phyloP scores from a whole-genome alignment of 2,113 vertebrate genomes.

The Otolemur garnettii region DNA sequence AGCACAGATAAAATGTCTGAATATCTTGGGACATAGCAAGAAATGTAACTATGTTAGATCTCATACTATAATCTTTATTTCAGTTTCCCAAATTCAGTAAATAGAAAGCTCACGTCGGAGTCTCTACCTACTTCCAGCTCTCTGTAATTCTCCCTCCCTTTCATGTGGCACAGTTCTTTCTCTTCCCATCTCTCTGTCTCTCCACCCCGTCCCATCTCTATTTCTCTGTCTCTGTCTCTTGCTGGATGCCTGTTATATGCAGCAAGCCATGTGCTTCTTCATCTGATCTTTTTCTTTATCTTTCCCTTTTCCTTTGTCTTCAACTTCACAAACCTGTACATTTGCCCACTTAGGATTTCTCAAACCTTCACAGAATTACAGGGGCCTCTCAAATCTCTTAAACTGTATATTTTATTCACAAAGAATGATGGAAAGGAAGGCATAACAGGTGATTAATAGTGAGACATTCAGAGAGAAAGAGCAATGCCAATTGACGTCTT shows the following conservation, averaged over 20 bases:
- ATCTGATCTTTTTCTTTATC: background rate
- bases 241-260: background rate
- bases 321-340: background rate
- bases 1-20: conserved; percentile 3
- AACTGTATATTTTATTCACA: background rate
- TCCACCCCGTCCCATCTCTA: too few species aligned
- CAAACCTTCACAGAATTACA: conserved; percentile 5
- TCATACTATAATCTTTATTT: conserved; percentile 27
- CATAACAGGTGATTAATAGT: background rate
- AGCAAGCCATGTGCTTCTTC: background rate
- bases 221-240: background rate
- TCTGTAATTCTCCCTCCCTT: background rate
- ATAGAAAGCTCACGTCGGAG: background rate
- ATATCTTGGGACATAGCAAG: background rate
- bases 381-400: background rate
- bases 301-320: background rate
- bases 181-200: background rate
- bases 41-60: background rate
- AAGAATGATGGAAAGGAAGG: background rate
- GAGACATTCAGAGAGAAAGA: background rate
- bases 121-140: background rate
- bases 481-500: background rate
- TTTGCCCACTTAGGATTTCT: background rate
- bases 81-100: conserved; percentile 17
- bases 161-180: background rate